These are phyloP conservation scores for Lynx canadensis DNA, from an alignment of 2,113 vertebrate genomes.

Conservation along the genomic window DNA sequence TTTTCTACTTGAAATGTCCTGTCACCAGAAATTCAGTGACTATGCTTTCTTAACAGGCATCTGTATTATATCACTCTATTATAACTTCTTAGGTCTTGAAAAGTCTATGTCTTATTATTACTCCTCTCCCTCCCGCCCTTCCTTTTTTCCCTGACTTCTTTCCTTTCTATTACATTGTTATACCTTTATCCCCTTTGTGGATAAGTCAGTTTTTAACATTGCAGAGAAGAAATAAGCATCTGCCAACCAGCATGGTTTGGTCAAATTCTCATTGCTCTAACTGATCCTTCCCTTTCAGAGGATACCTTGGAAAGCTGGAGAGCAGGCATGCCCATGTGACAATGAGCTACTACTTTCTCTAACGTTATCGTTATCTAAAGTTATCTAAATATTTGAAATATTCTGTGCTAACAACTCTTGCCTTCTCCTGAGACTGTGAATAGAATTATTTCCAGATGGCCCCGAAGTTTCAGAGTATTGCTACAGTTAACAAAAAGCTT, in stretches of 20 bases:
- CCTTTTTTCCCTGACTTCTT: not conserved
- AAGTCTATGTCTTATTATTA: not conserved
- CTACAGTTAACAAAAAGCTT: constrained; percentile 80
- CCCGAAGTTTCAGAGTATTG: constrained; percentile 67
- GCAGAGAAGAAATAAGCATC: not conserved
- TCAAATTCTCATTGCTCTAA: not conserved
- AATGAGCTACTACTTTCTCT: constrained; percentile 13
- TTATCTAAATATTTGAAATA: constrained; percentile 79
- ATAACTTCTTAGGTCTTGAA: not conserved
- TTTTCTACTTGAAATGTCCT: not conserved
- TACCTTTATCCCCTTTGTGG: not conserved
- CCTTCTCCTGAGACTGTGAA: constrained; percentile 70
- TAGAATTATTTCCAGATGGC: constrained; percentile 80
- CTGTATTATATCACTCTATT: not conserved
- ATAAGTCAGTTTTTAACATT: not conserved
- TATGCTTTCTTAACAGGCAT: not conserved
- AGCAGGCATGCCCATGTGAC: not conserved
- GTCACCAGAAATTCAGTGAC: not conserved
- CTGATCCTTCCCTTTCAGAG: constrained; percentile 7
- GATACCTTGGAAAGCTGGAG: not conserved
- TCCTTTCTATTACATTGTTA: not conserved
- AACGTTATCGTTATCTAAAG: constrained; percentile 56
- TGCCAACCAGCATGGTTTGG: not conserved
- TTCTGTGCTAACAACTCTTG: constrained; percentile 68
- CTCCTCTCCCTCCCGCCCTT: not conserved